Evolutionary conservation across 1,140 invertebrate species (phyloP).

Genomic region (Hylyphantes graminicola): DNA sequence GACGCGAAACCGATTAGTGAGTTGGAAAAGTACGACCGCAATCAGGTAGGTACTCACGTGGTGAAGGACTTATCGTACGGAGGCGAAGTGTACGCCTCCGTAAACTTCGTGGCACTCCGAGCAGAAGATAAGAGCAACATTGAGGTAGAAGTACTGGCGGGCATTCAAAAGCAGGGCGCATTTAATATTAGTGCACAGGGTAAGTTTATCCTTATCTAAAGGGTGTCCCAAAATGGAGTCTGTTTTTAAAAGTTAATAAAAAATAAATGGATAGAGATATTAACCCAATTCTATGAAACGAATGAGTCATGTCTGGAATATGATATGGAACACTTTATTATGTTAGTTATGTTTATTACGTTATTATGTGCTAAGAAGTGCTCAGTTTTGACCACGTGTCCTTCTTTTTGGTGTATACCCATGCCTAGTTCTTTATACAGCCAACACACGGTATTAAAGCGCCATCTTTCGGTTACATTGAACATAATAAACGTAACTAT

Average conservation of each 20-base stretch:
- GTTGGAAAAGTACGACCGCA: background rate
- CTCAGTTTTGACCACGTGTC: too few species aligned
- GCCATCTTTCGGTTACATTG: too few species aligned
- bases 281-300: background rate
- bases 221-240: background rate
- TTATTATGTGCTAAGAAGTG: background rate
- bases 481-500: too few species aligned
- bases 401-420: too few species aligned
- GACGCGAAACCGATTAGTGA: background rate
- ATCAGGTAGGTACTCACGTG: conserved; percentile 49
- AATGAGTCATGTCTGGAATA: background rate
- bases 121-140: background rate
- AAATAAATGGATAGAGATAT: background rate
- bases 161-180: background rate
- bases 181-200: conserved; percentile 22
- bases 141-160: background rate
- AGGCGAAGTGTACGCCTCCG: conserved; percentile 14
- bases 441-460: too few species aligned
- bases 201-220: background rate
- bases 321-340: background rate
- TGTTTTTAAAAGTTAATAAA: background rate
- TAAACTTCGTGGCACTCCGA: conserved; percentile 22
- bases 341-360: too few species aligned
- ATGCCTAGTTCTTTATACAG: too few species aligned
- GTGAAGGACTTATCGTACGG: conserved; percentile 16